Conservation (phyloP, 2,113 vertebrate species). For the Patagioenas fasciata region DNA sequence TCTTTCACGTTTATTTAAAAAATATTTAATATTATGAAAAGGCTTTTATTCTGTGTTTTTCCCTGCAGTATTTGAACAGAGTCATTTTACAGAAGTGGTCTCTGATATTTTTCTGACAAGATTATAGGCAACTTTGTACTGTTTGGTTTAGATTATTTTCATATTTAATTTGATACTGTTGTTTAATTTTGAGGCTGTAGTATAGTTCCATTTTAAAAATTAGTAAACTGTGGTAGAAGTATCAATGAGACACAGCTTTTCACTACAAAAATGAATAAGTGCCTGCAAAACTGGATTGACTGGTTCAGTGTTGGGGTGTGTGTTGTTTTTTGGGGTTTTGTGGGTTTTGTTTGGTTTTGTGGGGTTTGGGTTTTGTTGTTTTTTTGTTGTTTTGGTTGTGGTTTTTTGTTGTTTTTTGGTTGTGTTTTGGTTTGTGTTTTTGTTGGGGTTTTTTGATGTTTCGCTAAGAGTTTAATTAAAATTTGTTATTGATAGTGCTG, state of each 20-base stretch:
- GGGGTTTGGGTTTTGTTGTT: too few species aligned
- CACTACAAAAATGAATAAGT: neutral
- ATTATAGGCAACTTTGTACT: neutral
- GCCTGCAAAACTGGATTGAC: neutral
- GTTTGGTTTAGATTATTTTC: neutral
- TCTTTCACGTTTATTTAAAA: neutral
- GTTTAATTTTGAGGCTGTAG: neutral
- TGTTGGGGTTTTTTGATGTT: neutral
- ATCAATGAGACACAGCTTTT: neutral
- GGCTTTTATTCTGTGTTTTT: neutral
- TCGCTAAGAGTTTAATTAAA: neutral
- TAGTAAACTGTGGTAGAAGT: neutral
- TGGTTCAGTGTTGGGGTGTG: neutral
- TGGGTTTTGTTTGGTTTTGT: too few species aligned
- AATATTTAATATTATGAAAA: neutral
- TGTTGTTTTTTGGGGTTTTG: too few species aligned
- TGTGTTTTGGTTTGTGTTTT: too few species aligned
- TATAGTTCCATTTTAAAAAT: neutral
- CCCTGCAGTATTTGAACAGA: neutral
- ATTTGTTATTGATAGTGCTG: neutral
- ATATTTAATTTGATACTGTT: neutral
- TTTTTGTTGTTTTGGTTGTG: too few species aligned
- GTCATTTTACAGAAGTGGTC: neutral
- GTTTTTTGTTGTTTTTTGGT: neutral
- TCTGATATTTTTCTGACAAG: neutral